Evolutionary conservation across 2,888 invertebrate genomes (phyloP), one percentile per base, ranked within the genome.

Genomic region (Anthrax anthrax): DNA sequence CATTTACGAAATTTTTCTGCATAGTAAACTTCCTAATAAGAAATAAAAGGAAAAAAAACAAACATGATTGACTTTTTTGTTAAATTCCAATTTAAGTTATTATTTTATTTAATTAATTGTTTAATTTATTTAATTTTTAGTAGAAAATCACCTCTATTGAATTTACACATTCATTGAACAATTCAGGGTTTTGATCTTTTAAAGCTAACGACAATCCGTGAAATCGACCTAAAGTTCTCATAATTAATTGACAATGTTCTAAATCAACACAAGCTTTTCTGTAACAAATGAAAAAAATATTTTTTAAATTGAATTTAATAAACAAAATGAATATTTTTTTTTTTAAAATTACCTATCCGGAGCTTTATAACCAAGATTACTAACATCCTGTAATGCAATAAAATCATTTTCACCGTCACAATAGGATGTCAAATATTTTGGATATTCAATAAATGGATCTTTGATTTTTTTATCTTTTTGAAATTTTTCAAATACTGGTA

Each of bases 161-260:
- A 1, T 60, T 60, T 2, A 62, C 64, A 1, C 74, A 61, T 48
- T 61, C 56, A 12, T 70, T 60, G 53, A 76, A 78, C 40, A 66
- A 61, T 6, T 70, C 57, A 0, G 74, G 73, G 3, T 73, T 62
- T 52, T 76, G 72, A 46, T 76, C 73, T 56, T 66, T 72, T 58
- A 77, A 71, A 0, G 78, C 77, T 44, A 77, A 70, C 0, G 77
- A 75, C 4, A 78, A 50, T 0, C 75, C 78, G 56, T 80, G 79
- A 48, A 70, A 76, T 52, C 76, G 70, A 0, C 77, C 78, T 40
- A 78, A 55, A 0, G 70, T 69, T 55, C 71, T 71, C 51, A 77
- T 64, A 0, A 71, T 71, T 1, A 72, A 45, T 47, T 66, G 59
- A 42, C 73, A 73, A 51, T 77, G 75, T 3, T 69, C 68, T 1